phyloP scores from a whole-genome alignment of 2,888 invertebrate species.

The Aricia artaxerxes region DNA sequence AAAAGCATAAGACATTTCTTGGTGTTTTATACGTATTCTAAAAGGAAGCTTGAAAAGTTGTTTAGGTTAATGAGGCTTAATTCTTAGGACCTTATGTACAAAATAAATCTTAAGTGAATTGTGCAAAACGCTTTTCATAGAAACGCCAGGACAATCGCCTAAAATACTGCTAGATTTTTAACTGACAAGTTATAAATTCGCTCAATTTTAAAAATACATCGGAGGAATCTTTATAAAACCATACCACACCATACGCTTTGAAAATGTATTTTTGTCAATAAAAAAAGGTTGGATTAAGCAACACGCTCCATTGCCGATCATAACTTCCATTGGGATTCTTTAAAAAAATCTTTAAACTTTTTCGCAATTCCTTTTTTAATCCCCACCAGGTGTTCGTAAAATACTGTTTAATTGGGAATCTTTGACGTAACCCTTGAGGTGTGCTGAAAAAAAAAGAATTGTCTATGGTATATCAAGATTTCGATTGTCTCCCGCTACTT shows the following conservation, averaged over 20 bases:
- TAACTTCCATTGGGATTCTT: constrained; percentile 58
- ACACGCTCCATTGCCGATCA: constrained; percentile 74
- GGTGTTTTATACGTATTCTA: no score
- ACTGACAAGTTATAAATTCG: constrained; percentile 20
- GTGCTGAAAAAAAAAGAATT: constrained; percentile 40
- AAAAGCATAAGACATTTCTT: no score
- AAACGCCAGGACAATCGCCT: not conserved
- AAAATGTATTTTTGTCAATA: constrained; percentile 48
- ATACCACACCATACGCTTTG: constrained; percentile 37
- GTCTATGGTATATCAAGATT: constrained; percentile 28
- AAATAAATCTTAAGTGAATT: not conserved
- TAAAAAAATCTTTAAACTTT: constrained; percentile 42
- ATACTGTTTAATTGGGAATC: constrained; percentile 70
- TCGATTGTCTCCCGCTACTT: constrained; percentile 5
- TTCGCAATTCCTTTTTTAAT: constrained; percentile 48
- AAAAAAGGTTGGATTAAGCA: constrained; percentile 62
- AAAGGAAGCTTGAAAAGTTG: no score
- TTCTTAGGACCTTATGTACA: not conserved
- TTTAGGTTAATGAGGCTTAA: no score
- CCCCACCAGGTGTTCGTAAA: constrained; percentile 63
- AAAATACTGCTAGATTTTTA: not conserved
- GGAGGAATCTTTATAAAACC: constrained; percentile 16
- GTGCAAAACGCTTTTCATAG: no score
- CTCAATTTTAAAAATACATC: constrained; percentile 8
- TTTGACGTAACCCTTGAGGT: constrained; percentile 49